These are phyloP conservation scores for Neogobius melanostomus DNA, from an alignment of 2,113 vertebrate species.

Conservation along the genomic window DNA sequence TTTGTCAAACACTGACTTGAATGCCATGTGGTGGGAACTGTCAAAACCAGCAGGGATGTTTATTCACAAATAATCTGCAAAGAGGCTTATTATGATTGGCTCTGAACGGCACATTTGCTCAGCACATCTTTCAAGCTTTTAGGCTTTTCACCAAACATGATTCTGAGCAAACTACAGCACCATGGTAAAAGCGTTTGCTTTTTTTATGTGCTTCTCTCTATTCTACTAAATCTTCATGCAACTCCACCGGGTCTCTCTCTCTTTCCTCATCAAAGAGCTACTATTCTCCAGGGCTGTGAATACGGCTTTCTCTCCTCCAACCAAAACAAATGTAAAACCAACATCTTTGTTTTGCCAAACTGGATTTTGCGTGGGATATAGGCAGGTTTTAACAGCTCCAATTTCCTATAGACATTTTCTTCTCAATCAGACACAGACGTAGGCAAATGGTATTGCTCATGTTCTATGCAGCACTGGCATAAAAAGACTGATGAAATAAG, in stretches of 20 bases:
- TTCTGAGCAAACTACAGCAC: constrained; percentile 24
- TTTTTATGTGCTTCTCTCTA: constrained; percentile 41
- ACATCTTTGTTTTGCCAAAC: constrained; percentile 62
- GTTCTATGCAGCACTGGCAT: background rate
- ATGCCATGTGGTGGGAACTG: background rate
- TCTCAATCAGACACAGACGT: background rate
- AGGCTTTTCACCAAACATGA: constrained; percentile 1
- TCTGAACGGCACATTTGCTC: background rate
- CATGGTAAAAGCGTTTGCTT: constrained; percentile 22
- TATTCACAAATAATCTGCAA: constrained; percentile 8
- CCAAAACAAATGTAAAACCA: constrained; percentile 51
- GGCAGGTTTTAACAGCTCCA: constrained; percentile 26
- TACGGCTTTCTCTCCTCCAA: constrained; percentile 35
- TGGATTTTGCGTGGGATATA: constrained; percentile 62
- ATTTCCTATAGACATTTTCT: background rate
- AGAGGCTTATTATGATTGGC: constrained; percentile 9
- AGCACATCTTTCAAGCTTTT: constrained; percentile 8
- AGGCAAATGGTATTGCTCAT: background rate
- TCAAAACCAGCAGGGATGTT: constrained; percentile 8
- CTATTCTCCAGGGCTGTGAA: constrained; percentile 61
- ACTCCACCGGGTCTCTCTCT: constrained; percentile 24
- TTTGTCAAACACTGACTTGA: background rate
- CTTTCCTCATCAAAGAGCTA: constrained; percentile 51
- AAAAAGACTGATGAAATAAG: background rate
- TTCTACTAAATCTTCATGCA: constrained; percentile 48